Base-by-base conservation (phyloP, 2,797 vertebrate species). In the Sternotherus odoratus region DNA sequence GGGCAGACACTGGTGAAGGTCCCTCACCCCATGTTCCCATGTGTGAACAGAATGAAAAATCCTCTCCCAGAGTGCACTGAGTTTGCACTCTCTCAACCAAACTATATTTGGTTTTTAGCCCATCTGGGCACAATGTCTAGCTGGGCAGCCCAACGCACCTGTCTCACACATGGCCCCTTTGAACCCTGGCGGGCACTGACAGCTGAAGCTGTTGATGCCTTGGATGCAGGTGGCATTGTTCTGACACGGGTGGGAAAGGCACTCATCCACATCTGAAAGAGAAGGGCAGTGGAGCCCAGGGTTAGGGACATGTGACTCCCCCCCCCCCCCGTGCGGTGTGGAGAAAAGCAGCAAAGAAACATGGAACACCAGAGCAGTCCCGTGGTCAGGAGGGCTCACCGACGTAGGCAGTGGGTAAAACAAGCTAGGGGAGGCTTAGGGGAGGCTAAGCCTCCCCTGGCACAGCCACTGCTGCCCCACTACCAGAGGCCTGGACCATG, bases 251-350 rank as follows among this genome's bases (percentile, higher is more conserved):
- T 97, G 92, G 63, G 99, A 99, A 51, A 98, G 98, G 85, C 99
- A 99, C 94, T 99, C 99, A 2, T 99, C 97, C 89, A 99, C 98
- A 93, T 99, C 99, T 99, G 97, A 51, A 98, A 98, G 60, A 95
- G 1, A 93, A 87, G 33, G 81, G 16, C 69, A 51, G 0, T 2
- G 36, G 2, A 53, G 50, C 43, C 94, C 88, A 94, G 90, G 17
- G 28, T 0, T 43, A 63, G 56, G 36, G 66, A 19, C 36, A 21
- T 1, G 9, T 19, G 21, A 12, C 5, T 10, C n/a, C 11, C 33
- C 7, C 16, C n/a, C 17, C 36, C 19, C 11, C 33, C 11, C 33
- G 15, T 28, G 3, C 17, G 19, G 36, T 5, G 10, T 21, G 43
- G 24, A 24, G 26, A 46, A 48, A 43, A 48, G 39, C 72, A 48